Evolutionary conservation across 2,797 vertebrate species (phyloP).

Genomic region (Varecia variegata): DNA sequence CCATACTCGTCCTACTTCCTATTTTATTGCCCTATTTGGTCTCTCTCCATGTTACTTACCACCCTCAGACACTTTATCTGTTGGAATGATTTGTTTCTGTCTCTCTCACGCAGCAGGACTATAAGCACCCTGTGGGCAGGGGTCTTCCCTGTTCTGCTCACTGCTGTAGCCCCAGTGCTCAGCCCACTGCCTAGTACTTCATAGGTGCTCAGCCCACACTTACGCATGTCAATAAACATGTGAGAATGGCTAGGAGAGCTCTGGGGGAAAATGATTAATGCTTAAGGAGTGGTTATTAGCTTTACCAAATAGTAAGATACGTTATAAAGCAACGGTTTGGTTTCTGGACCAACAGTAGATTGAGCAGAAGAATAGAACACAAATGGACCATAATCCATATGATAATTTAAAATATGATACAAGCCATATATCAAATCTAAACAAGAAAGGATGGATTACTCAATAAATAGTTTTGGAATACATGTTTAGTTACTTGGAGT

Average conservation of each 20-base stretch:
- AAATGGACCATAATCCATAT: not conserved
- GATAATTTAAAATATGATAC: not conserved
- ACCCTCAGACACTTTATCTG: not conserved
- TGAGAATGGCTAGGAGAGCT: not conserved
- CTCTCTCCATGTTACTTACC: not conserved
- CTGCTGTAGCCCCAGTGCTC: not conserved
- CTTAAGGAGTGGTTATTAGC: not conserved
- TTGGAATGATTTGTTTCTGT: not conserved
- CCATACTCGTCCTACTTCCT: not conserved
- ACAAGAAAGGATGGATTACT: not conserved
- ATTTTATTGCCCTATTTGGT: not conserved
- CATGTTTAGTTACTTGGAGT: not conserved
- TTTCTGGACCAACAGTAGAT: not conserved
- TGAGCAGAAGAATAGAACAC: not conserved
- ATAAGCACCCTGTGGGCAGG: not conserved
- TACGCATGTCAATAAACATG: not conserved
- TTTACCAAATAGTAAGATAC: not conserved
- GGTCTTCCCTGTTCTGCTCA: not conserved
- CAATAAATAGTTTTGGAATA: not conserved
- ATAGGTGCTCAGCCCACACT: not conserved
- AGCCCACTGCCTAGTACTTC: not conserved
- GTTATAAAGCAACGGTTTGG: not conserved
- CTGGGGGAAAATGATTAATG: not conserved
- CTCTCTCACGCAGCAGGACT: not conserved
- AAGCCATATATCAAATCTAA: not conserved